Evolutionary conservation across 2,797 vertebrate genomes (phyloP), one percentile per base, ranked within the genome.

Genomic region (Mormyrops attenuatus): DNA sequence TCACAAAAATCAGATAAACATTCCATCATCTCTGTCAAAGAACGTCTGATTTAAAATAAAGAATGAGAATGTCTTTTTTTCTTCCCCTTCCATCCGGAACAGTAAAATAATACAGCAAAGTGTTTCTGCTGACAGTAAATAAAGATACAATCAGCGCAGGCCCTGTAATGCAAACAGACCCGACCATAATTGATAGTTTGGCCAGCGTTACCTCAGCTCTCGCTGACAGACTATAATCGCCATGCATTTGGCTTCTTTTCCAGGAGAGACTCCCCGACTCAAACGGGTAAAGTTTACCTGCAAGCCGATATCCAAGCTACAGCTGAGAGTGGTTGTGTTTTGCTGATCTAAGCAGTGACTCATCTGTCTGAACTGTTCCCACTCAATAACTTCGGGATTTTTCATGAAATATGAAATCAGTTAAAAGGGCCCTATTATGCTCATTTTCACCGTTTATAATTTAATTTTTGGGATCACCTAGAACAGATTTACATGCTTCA

Each of bases 51-150:
- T 82, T 5, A 88, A 85, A 41, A 38, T 53, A 73, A 90, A 11
- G 89, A 91, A 85, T 38, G 85, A 22, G 73, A 69, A n/a, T 34
- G 88, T 91, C 73, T 89, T 60, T 26, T 26, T 0, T 3, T 7
- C 89, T 85, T n/a, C 77, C 52, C 17, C 13, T 47, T 91, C 85
- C 90, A 38, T 84, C 90, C 38, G 89, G 13, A 8, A 66, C 30
- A 87, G 88, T 47, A 55, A 90, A 88, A 90, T 88, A 69, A 92
- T 89, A 82, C 26, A 60, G 82, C 55, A 87, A 89, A 89, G 90
- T 89, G 91, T 93, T 91, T 92, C 89, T 90, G 88, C 69, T 38
- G 7, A 88, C 55, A 92, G 90, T 92, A 92, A 93, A 93, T 92
- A 93, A 90, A 87, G 82, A 90, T 90, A 90, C 90, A 94, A 92